Percentiles rank a stretch among this genome's conserved stretches.
Conservation (phyloP, 2,888 invertebrate species). For the Lithophane ornitopus region DNA sequence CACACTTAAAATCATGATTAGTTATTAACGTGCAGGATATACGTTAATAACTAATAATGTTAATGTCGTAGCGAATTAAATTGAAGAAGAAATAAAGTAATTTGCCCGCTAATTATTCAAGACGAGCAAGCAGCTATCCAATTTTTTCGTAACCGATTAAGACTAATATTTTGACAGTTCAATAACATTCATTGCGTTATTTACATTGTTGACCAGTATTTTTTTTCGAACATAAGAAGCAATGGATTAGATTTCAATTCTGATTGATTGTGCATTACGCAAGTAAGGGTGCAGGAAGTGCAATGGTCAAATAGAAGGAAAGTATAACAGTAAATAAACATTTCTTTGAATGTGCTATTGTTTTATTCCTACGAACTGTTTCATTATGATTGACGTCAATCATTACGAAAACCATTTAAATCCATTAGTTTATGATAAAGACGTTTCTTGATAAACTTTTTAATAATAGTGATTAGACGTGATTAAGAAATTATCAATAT, state of each 20-base stretch:
- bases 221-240: no score
- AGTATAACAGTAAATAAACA: neutral
- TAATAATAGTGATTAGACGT: neutral
- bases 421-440: constrained; percentile 25
- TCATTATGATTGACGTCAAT: constrained; percentile 26
- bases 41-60: neutral
- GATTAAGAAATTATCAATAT: neutral
- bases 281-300: neutral
- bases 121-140: neutral
- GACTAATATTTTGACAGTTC: no score
- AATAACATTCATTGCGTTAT: no score
- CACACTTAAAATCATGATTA: no score
- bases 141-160: no score
- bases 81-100: neutral
- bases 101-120: neutral
- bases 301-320: neutral
- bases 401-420: constrained; percentile 4
- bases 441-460: constrained; percentile 15
- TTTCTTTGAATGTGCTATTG: constrained; percentile 4
- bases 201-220: no score
- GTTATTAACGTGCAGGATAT: no score
- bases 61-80: no score
- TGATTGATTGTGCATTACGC: no score
- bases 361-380: neutral
- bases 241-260: no score